Evolutionary conservation across 2,113 vertebrate species (phyloP).

Genomic region (Tragelaphus imberbis): DNA sequence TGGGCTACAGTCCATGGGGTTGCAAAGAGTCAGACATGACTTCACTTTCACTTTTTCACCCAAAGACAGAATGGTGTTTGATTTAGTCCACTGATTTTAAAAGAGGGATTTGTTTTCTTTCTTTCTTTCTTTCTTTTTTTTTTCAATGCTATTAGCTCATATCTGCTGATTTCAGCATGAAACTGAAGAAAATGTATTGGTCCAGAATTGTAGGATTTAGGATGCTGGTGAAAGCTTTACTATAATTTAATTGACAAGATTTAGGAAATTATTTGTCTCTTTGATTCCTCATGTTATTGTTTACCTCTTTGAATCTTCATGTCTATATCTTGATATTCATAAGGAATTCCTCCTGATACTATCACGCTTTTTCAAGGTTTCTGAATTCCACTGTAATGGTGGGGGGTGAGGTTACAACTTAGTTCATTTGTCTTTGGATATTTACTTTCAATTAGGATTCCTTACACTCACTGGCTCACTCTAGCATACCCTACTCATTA

Average conservation of each 20-base stretch:
- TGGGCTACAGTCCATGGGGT: neutral
- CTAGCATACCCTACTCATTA: neutral
- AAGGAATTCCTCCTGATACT: neutral
- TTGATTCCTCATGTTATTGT: neutral
- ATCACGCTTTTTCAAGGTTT: neutral
- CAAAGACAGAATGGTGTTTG: neutral
- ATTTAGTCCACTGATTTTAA: neutral
- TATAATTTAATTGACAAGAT: neutral
- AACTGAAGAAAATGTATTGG: neutral
- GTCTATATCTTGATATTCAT: neutral
- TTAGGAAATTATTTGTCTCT: neutral
- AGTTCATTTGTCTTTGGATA: neutral
- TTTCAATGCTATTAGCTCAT: neutral
- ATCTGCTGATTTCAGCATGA: neutral
- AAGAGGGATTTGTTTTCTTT: neutral
- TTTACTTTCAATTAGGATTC: neutral
- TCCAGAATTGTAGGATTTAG: neutral
- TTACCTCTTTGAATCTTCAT: neutral
- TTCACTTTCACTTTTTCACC: neutral
- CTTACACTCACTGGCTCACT: neutral
- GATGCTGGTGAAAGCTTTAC: neutral
- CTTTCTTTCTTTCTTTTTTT: neutral
- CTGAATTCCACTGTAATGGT: neutral
- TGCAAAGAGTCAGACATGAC: accelerated
- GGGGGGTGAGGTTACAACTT: neutral